Base-by-base conservation (phyloP, 1,140 invertebrate genomes). In the Plutomurus gul region DNA sequence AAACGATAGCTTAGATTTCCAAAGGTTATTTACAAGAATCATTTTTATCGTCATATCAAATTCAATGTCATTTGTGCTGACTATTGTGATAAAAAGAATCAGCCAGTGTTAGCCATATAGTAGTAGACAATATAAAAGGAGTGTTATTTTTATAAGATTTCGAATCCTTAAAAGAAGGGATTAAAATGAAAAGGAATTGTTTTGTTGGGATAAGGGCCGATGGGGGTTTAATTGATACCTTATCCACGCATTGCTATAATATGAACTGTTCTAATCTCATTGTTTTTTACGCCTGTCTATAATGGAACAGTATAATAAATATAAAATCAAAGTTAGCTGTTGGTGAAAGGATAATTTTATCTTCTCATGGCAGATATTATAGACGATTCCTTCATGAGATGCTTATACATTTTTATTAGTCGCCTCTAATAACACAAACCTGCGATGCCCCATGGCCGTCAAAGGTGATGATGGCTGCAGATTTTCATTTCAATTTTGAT, bases 401-500 rank as follows among this genome's bases (percentile, higher is more conserved):
- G n/a, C 39, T 8, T 43, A 43, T 8, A 43, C 10, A 43, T 43
- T 43, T 10, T 10, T 43, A 13, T 43, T 43, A 43, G 11, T 43
- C n/a, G 11, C 39, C n/a, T 43, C n/a, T 43, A 43, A 13, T n/a
- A n/a, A 43, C 2, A 10, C n/a, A n/a, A 43, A 13, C 10, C 11
- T 3, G 7, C 20, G 20, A 18, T 47, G 37, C 13, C 16, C 6
- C 13, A n/a, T 65, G 27, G 56, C 56, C 56, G 16, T 65, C 56
- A 65, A n/a, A 65, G 56, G 56, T 65, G 56, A 13, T 65, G 56
- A 65, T 65, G 30, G 25, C 56, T 65, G n/a, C 25, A 51, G 47
- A 65, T 65, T 65, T 33, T 65, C 56, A 30, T 65, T 65, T 27
- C 56, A 33, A 33, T 33, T 33, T 16, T 33, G 56, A 65, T 65